Evolutionary conservation across 2,797 vertebrate species (phyloP).

Genomic region (Lepus oiostolus): DNA sequence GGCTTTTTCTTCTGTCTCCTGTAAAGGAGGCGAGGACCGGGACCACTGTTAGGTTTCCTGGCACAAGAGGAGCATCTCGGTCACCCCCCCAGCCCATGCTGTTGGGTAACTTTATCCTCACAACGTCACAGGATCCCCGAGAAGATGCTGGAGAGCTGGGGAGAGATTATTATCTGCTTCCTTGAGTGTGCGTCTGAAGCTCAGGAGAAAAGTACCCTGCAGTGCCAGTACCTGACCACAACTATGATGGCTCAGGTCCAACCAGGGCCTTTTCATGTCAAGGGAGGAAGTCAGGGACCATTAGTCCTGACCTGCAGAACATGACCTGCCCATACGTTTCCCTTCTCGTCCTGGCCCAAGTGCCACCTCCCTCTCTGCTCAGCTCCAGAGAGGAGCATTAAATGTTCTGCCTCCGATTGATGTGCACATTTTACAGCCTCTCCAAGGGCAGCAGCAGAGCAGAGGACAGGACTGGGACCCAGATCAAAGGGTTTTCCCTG

Average conservation of each 20-base stretch:
- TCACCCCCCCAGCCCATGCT: not conserved
- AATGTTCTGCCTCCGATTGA: slow-evolving; percentile 68
- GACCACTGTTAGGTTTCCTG: not conserved
- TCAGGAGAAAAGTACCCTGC: not conserved
- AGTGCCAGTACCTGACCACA: not conserved
- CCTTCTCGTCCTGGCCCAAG: not conserved
- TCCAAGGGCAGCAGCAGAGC: slow-evolving; percentile 69
- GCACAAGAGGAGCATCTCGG: fast-evolving
- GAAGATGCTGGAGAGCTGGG: not conserved
- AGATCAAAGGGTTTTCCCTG: slow-evolving; percentile 83
- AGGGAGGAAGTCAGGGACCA: not conserved
- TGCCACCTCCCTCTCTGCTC: slow-evolving; percentile 39
- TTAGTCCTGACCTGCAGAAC: not conserved
- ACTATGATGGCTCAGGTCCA: not conserved
- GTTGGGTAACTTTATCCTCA: not conserved
- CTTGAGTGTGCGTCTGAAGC: not conserved
- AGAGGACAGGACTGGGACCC: slow-evolving; percentile 81
- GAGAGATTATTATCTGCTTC: not conserved
- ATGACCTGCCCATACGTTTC: fast-evolving
- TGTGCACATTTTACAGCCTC: slow-evolving; percentile 77
- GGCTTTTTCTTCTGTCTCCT: not conserved
- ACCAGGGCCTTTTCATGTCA: not conserved
- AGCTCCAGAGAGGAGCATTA: slow-evolving; percentile 65
- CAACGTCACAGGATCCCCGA: not conserved
- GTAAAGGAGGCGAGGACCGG: not conserved